phyloP scores from a whole-genome alignment of 30 jellyfish, hydroid and myxozoan genomes.

The Morbakka virulenta region DNA sequence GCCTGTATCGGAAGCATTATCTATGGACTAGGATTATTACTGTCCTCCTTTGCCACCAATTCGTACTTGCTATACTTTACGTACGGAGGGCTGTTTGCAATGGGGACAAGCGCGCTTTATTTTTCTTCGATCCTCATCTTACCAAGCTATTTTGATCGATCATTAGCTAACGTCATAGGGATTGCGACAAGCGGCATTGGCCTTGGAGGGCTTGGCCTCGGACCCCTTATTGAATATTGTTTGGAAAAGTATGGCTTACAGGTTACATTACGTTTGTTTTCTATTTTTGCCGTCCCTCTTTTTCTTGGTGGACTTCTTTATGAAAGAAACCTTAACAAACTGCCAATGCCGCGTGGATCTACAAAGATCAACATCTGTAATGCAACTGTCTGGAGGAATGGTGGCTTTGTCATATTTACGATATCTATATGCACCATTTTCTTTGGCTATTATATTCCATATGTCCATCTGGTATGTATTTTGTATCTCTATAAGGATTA shows the following conservation, averaged over 20 bases:
- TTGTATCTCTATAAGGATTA: not conserved
- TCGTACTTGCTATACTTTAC: constrained; percentile 35
- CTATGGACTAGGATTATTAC: constrained; percentile 49
- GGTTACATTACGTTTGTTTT: constrained; percentile 22
- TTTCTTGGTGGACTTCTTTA: constrained; percentile 48
- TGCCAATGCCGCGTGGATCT: not conserved
- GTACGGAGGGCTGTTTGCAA: constrained; percentile 51
- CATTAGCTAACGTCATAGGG: constrained; percentile 46
- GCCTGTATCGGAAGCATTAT: constrained; percentile 39
- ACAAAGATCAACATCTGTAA: constrained; percentile 28
- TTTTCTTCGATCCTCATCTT: constrained; percentile 54
- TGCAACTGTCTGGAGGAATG: constrained; percentile 31
- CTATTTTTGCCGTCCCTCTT: constrained; percentile 14
- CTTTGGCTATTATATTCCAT: constrained; percentile 59
- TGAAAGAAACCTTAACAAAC: constrained; percentile 25
- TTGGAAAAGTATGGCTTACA: constrained; percentile 33
- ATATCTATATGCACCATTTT: constrained; percentile 43
- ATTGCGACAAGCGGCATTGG: constrained; percentile 65
- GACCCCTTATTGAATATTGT: constrained; percentile 34
- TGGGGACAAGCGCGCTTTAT: constrained; percentile 46
- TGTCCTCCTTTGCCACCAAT: constrained; percentile 47
- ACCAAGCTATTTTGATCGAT: constrained; percentile 50
- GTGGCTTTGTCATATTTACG: constrained; percentile 55
- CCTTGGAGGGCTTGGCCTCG: constrained; percentile 57
- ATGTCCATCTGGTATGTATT: constrained; percentile 68